A percentile compares a stretch with the other conserved stretches of the same genome.
Conservation (phyloP, 2,113 vertebrate genomes). For the Pelodiscus sinensis region DNA sequence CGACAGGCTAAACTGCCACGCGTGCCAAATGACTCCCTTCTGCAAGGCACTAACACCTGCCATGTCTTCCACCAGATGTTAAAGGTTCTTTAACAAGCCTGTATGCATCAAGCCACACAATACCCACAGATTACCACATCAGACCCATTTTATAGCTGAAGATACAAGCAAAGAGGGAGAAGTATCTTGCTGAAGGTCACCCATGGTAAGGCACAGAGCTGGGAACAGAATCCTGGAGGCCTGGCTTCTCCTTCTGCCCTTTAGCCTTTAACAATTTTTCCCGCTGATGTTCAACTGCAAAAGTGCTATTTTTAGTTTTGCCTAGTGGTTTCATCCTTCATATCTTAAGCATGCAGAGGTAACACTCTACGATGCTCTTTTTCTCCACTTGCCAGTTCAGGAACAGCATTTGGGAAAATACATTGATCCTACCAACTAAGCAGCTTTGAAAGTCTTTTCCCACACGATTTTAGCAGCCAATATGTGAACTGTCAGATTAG, state of each 20-base stretch:
- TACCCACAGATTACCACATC: not conserved
- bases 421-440: not conserved
- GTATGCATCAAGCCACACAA: not conserved
- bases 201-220: not conserved
- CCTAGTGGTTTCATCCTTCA: accelerated
- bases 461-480: not conserved
- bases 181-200: no score
- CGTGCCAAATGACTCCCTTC: not conserved
- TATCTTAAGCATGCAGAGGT: not conserved
- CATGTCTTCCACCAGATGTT: not conserved
- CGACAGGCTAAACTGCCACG: not conserved
- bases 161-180: not conserved
- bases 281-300: not conserved
- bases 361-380: accelerated
- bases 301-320: not conserved
- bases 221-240: not conserved
- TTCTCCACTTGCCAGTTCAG: accelerated
- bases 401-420: accelerated
- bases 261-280: not conserved
- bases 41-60: not conserved
- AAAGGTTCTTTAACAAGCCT: not conserved
- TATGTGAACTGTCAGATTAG: not conserved
- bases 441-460: not conserved
- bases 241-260: not conserved
- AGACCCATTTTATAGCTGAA: not conserved